A percentile compares a stretch with the other conserved stretches of the same genome.
Evolutionary conservation across 2,113 vertebrate species (phyloP).

Genomic region (Pavo muticus): DNA sequence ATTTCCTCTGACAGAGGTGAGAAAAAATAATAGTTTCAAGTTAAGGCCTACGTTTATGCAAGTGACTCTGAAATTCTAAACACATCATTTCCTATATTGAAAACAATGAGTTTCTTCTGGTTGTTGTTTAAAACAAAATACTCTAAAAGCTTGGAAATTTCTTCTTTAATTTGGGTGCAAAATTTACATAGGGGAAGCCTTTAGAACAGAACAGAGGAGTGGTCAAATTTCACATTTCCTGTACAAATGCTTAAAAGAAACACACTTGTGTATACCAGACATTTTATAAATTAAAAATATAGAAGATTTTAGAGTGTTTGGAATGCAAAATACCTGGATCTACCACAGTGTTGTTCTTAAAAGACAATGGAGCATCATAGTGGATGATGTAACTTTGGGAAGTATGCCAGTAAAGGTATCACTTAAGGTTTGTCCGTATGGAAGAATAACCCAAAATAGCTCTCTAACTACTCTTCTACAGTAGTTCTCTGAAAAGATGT

Average conservation of each 20-base stretch:
- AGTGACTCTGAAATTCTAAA: conserved; percentile 48
- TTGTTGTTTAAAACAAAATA: not conserved
- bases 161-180: not conserved
- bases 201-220: not conserved
- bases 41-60: not conserved
- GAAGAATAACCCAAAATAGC: not conserved
- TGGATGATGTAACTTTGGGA: not conserved
- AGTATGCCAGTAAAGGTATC: not conserved
- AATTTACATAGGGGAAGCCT: not conserved
- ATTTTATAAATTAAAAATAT: not conserved
- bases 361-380: not conserved
- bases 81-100: not conserved
- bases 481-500: not conserved
- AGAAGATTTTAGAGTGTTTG: not conserved
- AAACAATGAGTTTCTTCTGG: not conserved
- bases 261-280: not conserved
- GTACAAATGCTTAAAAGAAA: not conserved
- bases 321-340: not conserved
- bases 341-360: conserved; percentile 1
- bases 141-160: not conserved
- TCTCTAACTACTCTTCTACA: not conserved
- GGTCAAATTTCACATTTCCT: not conserved
- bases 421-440: not conserved
- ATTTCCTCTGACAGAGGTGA: conserved; percentile 57
- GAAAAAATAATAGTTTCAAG: conserved; percentile 28